Evolutionary conservation across 2,113 vertebrate genomes (phyloP), one percentile per base, ranked within the genome.

Genomic region (Emydocephalus ijimae): DNA sequence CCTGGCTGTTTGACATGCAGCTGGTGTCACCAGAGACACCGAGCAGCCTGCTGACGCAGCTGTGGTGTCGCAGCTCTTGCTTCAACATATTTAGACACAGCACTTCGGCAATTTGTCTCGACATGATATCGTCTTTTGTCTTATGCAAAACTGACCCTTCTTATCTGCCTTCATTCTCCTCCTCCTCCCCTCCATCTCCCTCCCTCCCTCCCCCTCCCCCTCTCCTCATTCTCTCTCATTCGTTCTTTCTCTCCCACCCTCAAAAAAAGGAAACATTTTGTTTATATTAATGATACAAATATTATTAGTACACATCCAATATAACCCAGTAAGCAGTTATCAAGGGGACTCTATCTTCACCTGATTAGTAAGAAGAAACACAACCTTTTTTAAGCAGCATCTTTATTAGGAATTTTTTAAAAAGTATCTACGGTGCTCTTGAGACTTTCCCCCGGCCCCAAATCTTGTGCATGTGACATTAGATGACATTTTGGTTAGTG

Each of bases 1-100:
- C 96, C 87, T 85, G 10, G 93, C 96, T 97, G 97, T 96, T 98
- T 98, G 95, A 96, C 97, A 98, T 98, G 98, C 98, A 96, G 97
- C 34, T 3, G 15, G 97, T 93, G 95, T 98, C 96, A 95, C 96
- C 64, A 96, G 94, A 97, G 97, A 96, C 96, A 96, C 97, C 92
- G 95, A 96, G 96, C 96, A 96, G 96, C 96, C 96, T 94, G 96
- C 96, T 96, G 97, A 97, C 97, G 95, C 5, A 96, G 96, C 96
- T 96, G 96, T 92, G 97, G 96, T 95, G 87, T 26, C 93, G 97
- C 97, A 94, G 93, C 95, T 97, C 95, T 94, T 97, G 96, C 96
- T 96, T 94, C 94, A 54, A 95, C 96, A 95, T 96, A 95, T 97
- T 96, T 94, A 95, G 96, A 96, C 96, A 92, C 96, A 96, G 96